Evolutionary conservation across 2,113 vertebrate species (phyloP), one percentile per base, ranked within the genome.

Genomic region (Columbina picui): DNA sequence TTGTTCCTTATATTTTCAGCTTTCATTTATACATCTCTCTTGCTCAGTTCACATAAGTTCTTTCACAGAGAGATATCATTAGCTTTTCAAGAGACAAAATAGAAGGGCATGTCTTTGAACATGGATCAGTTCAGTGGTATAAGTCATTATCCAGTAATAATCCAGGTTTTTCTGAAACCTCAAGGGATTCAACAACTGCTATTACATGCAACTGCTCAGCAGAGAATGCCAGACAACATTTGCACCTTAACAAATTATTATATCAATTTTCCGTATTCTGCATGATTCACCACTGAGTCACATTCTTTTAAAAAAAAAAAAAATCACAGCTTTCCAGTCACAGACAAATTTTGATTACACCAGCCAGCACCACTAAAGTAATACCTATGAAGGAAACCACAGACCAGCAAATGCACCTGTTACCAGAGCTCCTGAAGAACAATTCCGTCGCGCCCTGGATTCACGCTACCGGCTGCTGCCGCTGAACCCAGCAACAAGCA

Each of bases 41-140:
- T 61, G 5, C 9, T 63, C 85, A 32, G 26, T 59, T 84, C 73
- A 67, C 41, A 14, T 7, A 32, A 32, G 29, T 14, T 88, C 57
- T 69, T 93, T 87, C 77, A 78, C 43, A 73, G 61, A 89, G 41
- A 34, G 39, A 30, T 52, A 43, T n/a, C 77, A 87, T 78, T 75
- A 87, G 32, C 39, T 92, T 84, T 84, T 64, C 77, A 76, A 79
- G 22, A 87, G n/a, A 61, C 39, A 89, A 79, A 94, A 73, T 12
- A 87, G 82, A 92, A 71, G 65, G 36, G 14, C 61, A 89, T 76
- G 65, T 81, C 61, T 92, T 87, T 95, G 77, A 89, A 87, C 81
- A 76, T 38, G 23, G 30, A 81, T 89, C 49, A 82, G 53, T 59
- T 77, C 88, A 82, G 75, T 6, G 1, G 53, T 32, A 36, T 16